Percentiles rank a stretch among this genome's conserved stretches.
Evolutionary conservation across 2,888 invertebrate genomes (phyloP).

Genomic region (Ectropis crepuscularia): DNA sequence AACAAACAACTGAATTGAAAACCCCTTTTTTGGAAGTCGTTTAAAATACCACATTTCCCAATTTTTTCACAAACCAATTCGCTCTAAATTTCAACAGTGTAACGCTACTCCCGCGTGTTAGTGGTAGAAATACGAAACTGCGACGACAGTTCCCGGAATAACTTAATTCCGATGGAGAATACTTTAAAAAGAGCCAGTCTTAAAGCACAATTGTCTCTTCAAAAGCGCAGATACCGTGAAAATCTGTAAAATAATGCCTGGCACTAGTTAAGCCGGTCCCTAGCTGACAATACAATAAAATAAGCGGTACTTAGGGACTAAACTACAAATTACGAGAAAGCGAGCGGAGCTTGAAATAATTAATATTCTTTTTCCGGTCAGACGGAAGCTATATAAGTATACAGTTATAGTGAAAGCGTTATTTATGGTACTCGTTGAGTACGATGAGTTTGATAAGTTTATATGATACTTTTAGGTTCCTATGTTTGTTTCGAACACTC

Average conservation of each 20-base stretch:
- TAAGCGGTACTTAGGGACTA: slow-evolving; percentile 68
- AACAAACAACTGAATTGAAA: too few relatives aligned
- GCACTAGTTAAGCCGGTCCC: slow-evolving; percentile 64
- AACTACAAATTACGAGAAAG: slow-evolving; percentile 75
- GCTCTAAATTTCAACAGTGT: slow-evolving; percentile 42
- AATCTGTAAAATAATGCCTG: slow-evolving; percentile 77
- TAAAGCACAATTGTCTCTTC: slow-evolving; percentile 64
- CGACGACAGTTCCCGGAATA: slow-evolving; percentile 56
- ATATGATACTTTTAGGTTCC: too few relatives aligned
- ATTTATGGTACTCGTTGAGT: too few relatives aligned
- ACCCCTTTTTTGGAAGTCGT: too few relatives aligned
- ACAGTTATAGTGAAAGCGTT: slow-evolving; percentile 38
- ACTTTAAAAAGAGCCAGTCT: slow-evolving; percentile 68
- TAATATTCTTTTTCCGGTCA: slow-evolving; percentile 76
- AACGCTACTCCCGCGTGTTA: slow-evolving; percentile 41
- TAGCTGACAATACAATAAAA: slow-evolving; percentile 78
- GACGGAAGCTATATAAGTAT: slow-evolving; percentile 46
- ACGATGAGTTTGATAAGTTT: too few relatives aligned
- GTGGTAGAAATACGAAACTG: slow-evolving; percentile 51
- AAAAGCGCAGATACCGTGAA: slow-evolving; percentile 71
- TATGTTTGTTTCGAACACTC: too few relatives aligned
- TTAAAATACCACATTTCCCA: too few relatives aligned
- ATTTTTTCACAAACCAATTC: slow-evolving; percentile 1
- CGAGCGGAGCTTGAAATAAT: slow-evolving; percentile 79
- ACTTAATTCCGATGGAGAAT: slow-evolving; percentile 70